Evolutionary conservation across 2,797 vertebrate genomes (phyloP).

Genomic region (Sebastolobus alascanus): DNA sequence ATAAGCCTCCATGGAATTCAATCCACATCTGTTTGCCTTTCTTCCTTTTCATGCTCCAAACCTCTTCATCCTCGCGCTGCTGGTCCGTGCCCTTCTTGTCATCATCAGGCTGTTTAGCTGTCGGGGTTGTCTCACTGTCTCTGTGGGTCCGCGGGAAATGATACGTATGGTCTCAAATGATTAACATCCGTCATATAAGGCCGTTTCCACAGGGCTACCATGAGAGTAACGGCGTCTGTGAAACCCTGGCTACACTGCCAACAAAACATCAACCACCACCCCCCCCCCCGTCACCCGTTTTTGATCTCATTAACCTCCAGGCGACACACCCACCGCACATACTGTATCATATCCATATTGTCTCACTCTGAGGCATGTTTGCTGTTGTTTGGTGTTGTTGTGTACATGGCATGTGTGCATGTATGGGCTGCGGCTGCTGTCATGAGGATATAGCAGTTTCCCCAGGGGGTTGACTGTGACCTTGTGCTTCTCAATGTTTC

Average conservation of each 20-base stretch:
- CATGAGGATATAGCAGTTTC: constrained; percentile 52
- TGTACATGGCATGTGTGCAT: background rate
- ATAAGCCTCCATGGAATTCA: constrained; percentile 45
- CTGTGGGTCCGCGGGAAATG: constrained; percentile 12
- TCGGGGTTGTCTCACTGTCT: background rate
- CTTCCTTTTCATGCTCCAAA: constrained; percentile 1
- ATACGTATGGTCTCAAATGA: constrained; percentile 21
- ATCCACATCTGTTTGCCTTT: constrained; percentile 41
- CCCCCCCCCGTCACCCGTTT: constrained; percentile 3
- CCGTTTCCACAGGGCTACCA: constrained; percentile 14
- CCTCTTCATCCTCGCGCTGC: background rate
- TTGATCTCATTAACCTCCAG: constrained; percentile 41
- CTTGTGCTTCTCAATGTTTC: constrained; percentile 53
- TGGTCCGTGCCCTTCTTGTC: background rate
- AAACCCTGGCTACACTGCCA: constrained; percentile 35
- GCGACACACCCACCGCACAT: constrained; percentile 9
- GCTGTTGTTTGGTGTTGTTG: background rate
- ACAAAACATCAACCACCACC: constrained; percentile 21
- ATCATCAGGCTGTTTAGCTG: background rate
- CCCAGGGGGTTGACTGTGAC: constrained; percentile 34
- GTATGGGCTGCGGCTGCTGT: constrained; percentile 37
- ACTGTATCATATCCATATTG: constrained; percentile 33
- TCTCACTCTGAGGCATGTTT: background rate
- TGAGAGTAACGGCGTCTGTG: constrained; percentile 37
- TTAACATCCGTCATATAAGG: constrained; percentile 39